Conservation (phyloP, 2,113 vertebrate species). For the Corapipo altera region DNA sequence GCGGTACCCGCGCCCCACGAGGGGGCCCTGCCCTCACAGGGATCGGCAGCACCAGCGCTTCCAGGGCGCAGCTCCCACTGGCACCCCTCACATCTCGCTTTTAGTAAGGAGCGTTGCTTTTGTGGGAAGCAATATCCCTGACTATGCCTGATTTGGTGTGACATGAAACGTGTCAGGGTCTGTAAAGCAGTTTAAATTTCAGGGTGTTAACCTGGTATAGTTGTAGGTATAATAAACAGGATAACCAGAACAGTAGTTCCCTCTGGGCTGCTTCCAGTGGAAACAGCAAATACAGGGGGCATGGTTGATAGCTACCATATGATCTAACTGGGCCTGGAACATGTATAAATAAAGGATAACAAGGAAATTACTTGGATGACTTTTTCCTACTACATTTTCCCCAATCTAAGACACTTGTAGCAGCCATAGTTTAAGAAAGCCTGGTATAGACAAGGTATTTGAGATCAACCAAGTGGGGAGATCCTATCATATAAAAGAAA, state of each 20-base stretch:
- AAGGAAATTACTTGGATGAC: not conserved
- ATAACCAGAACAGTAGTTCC: not conserved
- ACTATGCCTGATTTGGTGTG: not conserved
- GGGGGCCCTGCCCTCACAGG: not conserved
- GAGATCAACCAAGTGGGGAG: not conserved
- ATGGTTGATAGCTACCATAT: fast-evolving
- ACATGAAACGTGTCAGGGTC: fast-evolving
- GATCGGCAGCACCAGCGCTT: not conserved
- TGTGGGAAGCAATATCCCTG: not conserved
- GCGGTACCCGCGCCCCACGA: not conserved
- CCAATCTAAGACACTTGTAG: not conserved
- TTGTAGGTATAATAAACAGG: not conserved
- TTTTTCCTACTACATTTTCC: not conserved
- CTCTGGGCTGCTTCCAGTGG: not conserved
- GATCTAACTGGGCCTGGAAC: not conserved
- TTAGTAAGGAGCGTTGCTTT: not conserved
- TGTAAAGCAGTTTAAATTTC: not conserved
- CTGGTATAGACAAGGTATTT: not conserved
- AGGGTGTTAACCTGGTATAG: not conserved
- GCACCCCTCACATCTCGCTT: not conserved
- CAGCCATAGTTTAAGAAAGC: not conserved
- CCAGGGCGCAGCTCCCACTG: not conserved
- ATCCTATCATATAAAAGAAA: not conserved
- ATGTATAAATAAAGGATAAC: not conserved
- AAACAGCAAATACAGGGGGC: not conserved